Evolutionary conservation across 2,888 invertebrate genomes (phyloP), one percentile per base, ranked within the genome.

Genomic region (Drosophila nr. medialis): DNA sequence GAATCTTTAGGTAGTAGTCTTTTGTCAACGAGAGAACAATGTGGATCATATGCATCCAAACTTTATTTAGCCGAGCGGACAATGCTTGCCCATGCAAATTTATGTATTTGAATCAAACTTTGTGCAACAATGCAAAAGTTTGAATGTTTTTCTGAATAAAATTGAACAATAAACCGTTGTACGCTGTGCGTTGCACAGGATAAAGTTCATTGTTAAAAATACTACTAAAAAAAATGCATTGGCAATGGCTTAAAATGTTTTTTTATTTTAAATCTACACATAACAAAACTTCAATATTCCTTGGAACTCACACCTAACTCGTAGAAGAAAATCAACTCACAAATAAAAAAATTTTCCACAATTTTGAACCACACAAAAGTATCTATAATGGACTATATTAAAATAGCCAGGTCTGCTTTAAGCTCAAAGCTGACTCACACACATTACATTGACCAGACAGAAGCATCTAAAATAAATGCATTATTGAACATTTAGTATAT

Each of bases 401-500:
- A 21, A 45, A 13, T 21, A 8, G 21, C 1, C 13, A 42, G 7
- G 0, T 6, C 21, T 42, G 42, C 13, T 11, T n/a, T 40, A 5
- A n/a, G 0, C 10, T 4, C n/a, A 40, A 10, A n/a, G 1, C 10
- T 1, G n/a, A 11, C 1, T 5, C 11, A n/a, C 11, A 5, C 11
- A 40, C 10, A n/a, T 5, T 11, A n/a, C 18, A 8, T 38, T n/a
- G n/a, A n/a, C n/a, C n/a, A n/a, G n/a, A n/a, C 11, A 11, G 40
- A 40, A 42, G 0, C n/a, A 40, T n/a, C n/a, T 2, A 40, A n/a
- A n/a, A n/a, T 2, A 6, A n/a, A 21, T 6, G 6, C 13, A 13
- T 6, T 42, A 13, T 42, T 42, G 6, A 42, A 42, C 6, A 6
- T n/a, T n/a, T n/a, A 11, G 10, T 21, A 34, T 34, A 34, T 34